phyloP scores from a whole-genome alignment of 2,888 invertebrate species.

The Galerucella nymphaeae region DNA sequence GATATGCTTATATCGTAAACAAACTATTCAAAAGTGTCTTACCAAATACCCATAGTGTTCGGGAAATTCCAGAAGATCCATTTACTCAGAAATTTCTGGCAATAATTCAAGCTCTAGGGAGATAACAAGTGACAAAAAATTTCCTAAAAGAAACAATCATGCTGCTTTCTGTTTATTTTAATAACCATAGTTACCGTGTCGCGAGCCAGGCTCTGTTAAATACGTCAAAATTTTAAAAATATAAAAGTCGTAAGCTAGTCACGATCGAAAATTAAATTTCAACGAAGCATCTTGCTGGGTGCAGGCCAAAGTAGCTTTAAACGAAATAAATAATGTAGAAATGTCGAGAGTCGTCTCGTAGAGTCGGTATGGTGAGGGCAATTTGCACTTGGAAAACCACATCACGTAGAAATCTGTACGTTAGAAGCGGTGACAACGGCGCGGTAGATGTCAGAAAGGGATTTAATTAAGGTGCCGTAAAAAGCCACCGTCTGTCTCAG shows the following conservation, averaged over 20 bases:
- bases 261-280: slow-evolving; percentile 40
- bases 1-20: too few species aligned
- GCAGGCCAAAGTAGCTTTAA: slow-evolving; percentile 53
- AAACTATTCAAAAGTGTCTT: too few species aligned
- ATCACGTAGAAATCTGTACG: slow-evolving; percentile 66
- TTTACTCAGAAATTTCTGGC: too few species aligned
- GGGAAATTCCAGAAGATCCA: too few species aligned
- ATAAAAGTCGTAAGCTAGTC: slow-evolving; percentile 18
- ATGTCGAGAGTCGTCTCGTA: slow-evolving; percentile 46
- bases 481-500: slow-evolving; percentile 57
- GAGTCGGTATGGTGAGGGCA: slow-evolving; percentile 52
- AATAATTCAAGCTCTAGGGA: too few species aligned
- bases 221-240: slow-evolving; percentile 7
- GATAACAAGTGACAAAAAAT: too few species aligned
- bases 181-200: neutral
- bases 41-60: too few species aligned
- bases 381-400: slow-evolving; percentile 65
- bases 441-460: slow-evolving; percentile 66
- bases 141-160: too few species aligned
- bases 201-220: neutral
- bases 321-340: slow-evolving; percentile 61
- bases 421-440: slow-evolving; percentile 64
- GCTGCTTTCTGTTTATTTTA: too few species aligned
- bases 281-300: slow-evolving; percentile 34
- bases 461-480: slow-evolving; percentile 66